Conservation (phyloP, 1,140 invertebrate genomes). For the Eulimnadia texana region DNA sequence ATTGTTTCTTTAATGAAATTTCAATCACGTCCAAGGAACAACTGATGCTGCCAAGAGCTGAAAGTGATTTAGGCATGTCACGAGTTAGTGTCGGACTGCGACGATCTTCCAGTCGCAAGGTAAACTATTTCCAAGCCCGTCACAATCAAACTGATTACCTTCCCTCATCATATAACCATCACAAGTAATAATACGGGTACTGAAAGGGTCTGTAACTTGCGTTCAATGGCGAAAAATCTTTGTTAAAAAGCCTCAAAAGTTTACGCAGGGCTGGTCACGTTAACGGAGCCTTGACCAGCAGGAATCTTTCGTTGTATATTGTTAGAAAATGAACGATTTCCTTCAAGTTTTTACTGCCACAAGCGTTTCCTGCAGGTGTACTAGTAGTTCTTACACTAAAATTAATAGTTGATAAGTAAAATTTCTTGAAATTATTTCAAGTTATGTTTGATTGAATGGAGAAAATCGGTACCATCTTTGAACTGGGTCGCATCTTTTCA, state of each 20-base stretch:
- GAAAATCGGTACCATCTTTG: too few species aligned
- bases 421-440: not conserved
- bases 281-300: too few species aligned
- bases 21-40: not conserved
- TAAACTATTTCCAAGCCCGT: not conserved
- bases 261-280: too few species aligned
- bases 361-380: not conserved
- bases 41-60: constrained; percentile 6
- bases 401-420: not conserved
- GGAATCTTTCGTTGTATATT: too few species aligned
- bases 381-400: not conserved
- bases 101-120: constrained; percentile 12
- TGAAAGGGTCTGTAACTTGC: too few species aligned
- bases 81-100: constrained; percentile 13
- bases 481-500: too few species aligned
- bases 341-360: not conserved
- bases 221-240: too few species aligned
- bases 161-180: not conserved
- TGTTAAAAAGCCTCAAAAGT: too few species aligned
- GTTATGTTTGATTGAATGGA: too few species aligned
- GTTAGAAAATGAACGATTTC: too few species aligned
- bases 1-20: not conserved
- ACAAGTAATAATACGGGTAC: not conserved
- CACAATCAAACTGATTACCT: not conserved
- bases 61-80: constrained; percentile 9